phyloP scores from a whole-genome alignment of 2,797 vertebrate species.

The Poeciliopsis presidionis region DNA sequence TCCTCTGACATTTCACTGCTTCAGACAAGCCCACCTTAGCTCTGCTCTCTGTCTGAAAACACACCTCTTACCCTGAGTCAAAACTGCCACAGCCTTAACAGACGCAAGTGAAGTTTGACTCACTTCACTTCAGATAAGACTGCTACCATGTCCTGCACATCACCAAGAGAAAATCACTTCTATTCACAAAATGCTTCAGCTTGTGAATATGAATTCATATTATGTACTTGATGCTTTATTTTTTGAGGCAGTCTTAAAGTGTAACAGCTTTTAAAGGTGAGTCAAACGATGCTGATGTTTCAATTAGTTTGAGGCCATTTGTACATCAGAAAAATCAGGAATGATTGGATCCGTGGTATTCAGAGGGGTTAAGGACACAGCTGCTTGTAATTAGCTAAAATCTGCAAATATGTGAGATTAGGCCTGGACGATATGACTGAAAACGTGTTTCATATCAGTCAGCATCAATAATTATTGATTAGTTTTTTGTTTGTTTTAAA shows the following conservation, averaged over 20 bases:
- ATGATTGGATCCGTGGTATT: not conserved
- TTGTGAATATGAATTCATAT: not conserved
- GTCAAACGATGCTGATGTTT: not conserved
- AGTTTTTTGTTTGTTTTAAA: too few species aligned
- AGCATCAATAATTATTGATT: too few species aligned
- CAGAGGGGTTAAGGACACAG: not conserved
- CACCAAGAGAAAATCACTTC: slow-evolving; percentile 1
- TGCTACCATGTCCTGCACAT: not conserved
- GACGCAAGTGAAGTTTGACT: slow-evolving; percentile 39
- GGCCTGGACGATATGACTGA: too few species aligned
- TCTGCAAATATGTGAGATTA: not conserved
- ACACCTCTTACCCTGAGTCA: slow-evolving; percentile 63
- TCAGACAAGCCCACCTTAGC: slow-evolving; percentile 80
- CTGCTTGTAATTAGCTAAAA: not conserved
- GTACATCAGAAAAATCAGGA: not conserved
- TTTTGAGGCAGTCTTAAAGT: not conserved
- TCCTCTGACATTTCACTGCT: slow-evolving; percentile 77
- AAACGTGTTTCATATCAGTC: too few species aligned
- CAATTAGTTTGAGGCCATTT: not conserved
- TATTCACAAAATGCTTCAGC: slow-evolving; percentile 10
- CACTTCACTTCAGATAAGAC: slow-evolving; percentile 29
- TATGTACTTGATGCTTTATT: not conserved
- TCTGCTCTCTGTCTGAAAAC: slow-evolving; percentile 52
- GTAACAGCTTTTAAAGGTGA: not conserved
- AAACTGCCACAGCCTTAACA: slow-evolving; percentile 43